A percentile compares a stretch with the other conserved stretches of the same genome.
These are phyloP conservation scores for Megamerina dolium DNA, from an alignment of 2,888 invertebrate genomes.

Conservation along the genomic window DNA sequence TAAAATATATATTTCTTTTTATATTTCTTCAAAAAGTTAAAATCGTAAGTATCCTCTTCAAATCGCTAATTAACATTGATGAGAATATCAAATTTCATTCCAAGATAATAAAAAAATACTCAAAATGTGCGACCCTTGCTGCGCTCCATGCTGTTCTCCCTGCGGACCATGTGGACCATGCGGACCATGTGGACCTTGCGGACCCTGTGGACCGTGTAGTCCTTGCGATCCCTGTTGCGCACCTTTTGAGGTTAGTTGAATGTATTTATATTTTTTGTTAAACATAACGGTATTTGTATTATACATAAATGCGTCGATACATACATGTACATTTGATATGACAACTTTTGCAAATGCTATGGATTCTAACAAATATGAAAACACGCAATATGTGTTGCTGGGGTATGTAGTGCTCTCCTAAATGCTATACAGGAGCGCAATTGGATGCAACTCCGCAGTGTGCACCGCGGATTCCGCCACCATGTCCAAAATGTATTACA, in stretches of 20 bases:
- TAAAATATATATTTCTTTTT: constrained; percentile 23
- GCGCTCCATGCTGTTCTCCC: constrained; percentile 24
- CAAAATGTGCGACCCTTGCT: constrained; percentile 38
- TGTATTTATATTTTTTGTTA: no score
- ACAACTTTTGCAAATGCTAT: no score
- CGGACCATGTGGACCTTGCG: constrained; percentile 26
- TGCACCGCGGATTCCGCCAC: constrained; percentile 38
- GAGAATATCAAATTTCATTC: no score
- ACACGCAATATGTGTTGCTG: not conserved
- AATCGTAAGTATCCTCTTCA: constrained; percentile 14
- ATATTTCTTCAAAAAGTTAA: constrained; percentile 21
- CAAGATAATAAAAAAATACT: no score
- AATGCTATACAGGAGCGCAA: constrained; percentile 40
- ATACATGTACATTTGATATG: no score
- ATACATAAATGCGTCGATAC: no score
- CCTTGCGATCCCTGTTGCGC: constrained; percentile 44
- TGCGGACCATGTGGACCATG: constrained; percentile 27
- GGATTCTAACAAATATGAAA: constrained; percentile 15
- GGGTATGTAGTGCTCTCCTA: constrained; percentile 33
- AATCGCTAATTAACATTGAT: not conserved
- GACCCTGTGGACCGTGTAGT: constrained; percentile 30
- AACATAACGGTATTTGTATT: no score
- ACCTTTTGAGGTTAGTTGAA: constrained; percentile 42
- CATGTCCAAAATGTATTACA: constrained; percentile 40
- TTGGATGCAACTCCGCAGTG: constrained; percentile 42